Conservation (phyloP, 2,113 vertebrate genomes). For the Gallinago undulata region DNA sequence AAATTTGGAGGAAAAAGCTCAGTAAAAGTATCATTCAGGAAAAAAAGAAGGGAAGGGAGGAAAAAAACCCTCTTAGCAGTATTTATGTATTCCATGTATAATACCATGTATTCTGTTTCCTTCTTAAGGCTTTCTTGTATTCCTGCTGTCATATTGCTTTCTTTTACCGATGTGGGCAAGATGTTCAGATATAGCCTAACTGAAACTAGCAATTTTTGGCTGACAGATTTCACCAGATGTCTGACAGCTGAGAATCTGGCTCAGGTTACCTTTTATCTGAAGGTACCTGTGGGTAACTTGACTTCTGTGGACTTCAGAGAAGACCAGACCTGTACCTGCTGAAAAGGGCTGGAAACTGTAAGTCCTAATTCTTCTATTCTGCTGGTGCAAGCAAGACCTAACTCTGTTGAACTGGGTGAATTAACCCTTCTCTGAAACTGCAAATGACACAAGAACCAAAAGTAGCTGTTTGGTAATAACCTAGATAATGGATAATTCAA, state of each 20-base stretch:
- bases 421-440: not conserved
- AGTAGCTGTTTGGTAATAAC: not conserved
- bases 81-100: not conserved
- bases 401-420: not conserved
- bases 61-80: not conserved
- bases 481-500: not conserved
- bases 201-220: not conserved
- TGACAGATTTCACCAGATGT: not conserved
- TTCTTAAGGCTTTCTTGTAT: not conserved
- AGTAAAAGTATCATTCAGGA: not conserved
- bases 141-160: not conserved
- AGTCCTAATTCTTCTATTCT: not conserved
- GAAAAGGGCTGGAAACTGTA: not conserved
- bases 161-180: not conserved
- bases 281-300: not conserved
- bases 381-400: not conserved
- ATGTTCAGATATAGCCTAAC: not conserved
- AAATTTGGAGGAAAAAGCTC: not conserved
- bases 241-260: not conserved
- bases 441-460: not conserved
- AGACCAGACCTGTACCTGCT: not conserved
- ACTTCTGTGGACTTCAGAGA: not conserved
- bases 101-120: not conserved
- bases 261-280: not conserved
- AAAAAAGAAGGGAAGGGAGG: not conserved